phyloP scores from a whole-genome alignment of 1,140 invertebrate genomes.

The Onthophagus taurus region DNA sequence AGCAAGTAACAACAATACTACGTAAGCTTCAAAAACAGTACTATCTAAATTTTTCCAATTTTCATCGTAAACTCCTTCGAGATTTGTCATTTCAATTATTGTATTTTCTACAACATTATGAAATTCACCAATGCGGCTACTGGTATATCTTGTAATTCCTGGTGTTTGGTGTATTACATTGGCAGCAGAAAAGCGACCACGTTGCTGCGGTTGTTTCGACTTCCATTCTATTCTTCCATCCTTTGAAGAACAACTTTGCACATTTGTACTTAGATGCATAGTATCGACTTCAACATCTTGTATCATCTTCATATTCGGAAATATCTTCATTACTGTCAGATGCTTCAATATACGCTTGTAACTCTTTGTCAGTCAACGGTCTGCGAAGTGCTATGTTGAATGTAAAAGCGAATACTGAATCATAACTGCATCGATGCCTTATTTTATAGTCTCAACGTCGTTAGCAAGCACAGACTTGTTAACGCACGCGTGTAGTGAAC shows the following conservation, averaged over 20 bases:
- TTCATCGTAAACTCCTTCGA: constrained; percentile 1
- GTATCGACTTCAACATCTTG: background rate
- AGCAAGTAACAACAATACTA: no score
- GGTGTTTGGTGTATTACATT: background rate
- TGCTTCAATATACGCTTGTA: no score
- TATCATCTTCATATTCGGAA: background rate
- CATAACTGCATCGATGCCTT: background rate
- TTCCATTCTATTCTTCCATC: background rate
- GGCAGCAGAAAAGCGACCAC: constrained; percentile 1
- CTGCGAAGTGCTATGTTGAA: no score
- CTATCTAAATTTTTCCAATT: no score
- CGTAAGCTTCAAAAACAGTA: no score
- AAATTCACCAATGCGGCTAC: background rate
- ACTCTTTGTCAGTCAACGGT: background rate
- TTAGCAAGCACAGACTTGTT: background rate
- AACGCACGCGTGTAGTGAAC: background rate
- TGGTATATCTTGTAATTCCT: background rate
- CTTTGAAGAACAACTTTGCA: constrained; percentile 1
- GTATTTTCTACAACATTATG: constrained; percentile 1
- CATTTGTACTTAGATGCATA: background rate
- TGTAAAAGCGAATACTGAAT: background rate
- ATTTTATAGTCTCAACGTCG: background rate
- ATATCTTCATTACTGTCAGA: no score
- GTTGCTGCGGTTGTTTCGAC: constrained; percentile 1
- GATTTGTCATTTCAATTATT: constrained; percentile 1